Conservation (phyloP, 2,888 invertebrate species). For the Lasiommata megera region DNA sequence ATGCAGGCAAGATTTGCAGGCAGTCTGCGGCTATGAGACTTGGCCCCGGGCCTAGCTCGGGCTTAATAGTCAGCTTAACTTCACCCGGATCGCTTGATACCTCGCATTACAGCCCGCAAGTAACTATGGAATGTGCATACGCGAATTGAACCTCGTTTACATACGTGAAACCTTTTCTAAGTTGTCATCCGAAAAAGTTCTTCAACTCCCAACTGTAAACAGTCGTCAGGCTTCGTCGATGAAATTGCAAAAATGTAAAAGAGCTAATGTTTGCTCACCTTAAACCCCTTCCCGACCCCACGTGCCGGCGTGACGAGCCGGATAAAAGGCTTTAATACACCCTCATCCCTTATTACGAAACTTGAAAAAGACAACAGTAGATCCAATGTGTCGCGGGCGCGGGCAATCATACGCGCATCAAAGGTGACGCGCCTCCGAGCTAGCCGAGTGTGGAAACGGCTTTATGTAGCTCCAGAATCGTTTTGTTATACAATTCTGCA, state of each 20-base stretch:
- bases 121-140: constrained; percentile 28
- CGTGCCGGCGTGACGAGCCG: constrained; percentile 78
- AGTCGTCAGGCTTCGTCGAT: constrained; percentile 70
- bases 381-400: constrained; percentile 80
- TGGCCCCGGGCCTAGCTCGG: constrained; percentile 70
- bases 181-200: constrained; percentile 54
- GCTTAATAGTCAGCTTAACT: constrained; percentile 69
- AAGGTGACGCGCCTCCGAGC: constrained; percentile 70
- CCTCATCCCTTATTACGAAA: constrained; percentile 82
- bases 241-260: constrained; percentile 82
- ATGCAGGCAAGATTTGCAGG: constrained; percentile 76
- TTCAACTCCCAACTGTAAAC: constrained; percentile 60
- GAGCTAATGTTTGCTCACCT: constrained; percentile 81
- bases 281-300: constrained; percentile 79
- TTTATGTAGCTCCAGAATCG: constrained; percentile 53
- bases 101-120: constrained; percentile 38
- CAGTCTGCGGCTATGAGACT: constrained; percentile 64
- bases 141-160: constrained; percentile 56
- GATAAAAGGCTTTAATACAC: constrained; percentile 82
- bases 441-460: constrained; percentile 74
- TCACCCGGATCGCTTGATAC: constrained; percentile 51
- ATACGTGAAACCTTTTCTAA: constrained; percentile 63
- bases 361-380: constrained; percentile 82
- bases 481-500: constrained; percentile 59
- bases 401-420: constrained; percentile 81